phyloP scores from a whole-genome alignment of 2,797 vertebrate genomes.

The Trematomus bernacchii region DNA sequence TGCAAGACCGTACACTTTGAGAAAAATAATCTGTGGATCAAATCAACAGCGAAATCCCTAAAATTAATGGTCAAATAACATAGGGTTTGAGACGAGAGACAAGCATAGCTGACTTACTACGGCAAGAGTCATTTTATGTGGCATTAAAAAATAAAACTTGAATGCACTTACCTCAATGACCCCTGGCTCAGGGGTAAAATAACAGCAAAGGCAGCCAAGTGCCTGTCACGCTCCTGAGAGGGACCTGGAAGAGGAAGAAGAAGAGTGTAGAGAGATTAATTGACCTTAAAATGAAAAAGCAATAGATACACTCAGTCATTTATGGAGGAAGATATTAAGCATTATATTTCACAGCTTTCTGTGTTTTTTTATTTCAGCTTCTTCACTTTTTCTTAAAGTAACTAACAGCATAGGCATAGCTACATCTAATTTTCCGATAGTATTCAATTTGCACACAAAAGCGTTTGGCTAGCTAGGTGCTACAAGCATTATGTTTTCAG shows the following conservation, averaged over 20 bases:
- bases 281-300: slow-evolving; percentile 28
- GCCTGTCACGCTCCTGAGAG: slow-evolving; percentile 37
- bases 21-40: slow-evolving; percentile 23
- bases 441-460: not conserved
- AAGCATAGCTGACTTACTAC: not conserved
- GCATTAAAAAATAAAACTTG: not conserved
- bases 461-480: not conserved
- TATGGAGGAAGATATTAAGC: not conserved
- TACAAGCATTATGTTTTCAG: slow-evolving; percentile 2
- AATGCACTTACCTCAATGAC: slow-evolving; percentile 41
- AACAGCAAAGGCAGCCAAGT: slow-evolving; percentile 56
- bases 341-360: not conserved
- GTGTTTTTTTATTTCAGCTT: not conserved
- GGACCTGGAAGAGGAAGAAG: slow-evolving; percentile 44
- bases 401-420: not conserved
- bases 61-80: not conserved
- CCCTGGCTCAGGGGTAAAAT: slow-evolving; percentile 36
- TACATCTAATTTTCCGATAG: slow-evolving; percentile 10
- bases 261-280: slow-evolving; percentile 25
- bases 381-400: not conserved
- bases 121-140: not conserved
- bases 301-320: slow-evolving; percentile 3
- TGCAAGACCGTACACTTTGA: slow-evolving; percentile 8
- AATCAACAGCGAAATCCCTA: slow-evolving; percentile 16
- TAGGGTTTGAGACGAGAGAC: slow-evolving; percentile 9